Evolutionary conservation across 2,888 invertebrate genomes (phyloP), one percentile per base, ranked within the genome.

Genomic region (Melitaea athalia): DNA sequence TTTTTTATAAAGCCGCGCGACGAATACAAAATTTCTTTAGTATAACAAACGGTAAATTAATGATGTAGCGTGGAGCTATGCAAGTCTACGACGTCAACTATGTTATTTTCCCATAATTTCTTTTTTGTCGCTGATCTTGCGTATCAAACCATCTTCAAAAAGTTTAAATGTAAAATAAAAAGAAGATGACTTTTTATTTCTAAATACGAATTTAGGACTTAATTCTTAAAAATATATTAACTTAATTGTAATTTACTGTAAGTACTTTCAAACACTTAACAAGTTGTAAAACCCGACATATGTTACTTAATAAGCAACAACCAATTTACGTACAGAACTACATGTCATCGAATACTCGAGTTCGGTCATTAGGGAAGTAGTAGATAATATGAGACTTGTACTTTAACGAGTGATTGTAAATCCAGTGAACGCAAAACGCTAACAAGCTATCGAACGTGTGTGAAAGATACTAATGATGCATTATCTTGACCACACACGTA

Each of bases 21-120:
- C 92, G 91, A 88, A 92, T 90, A 91, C 91, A 81, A 85, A 90
- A 89, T 91, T 89, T 91, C 88, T 89, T 89, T 85, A 75, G 84
- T 85, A 82, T 82, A 83, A 78, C 83, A 86, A 57, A 87, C 80
- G 81, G 82, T 87, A 88, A 91, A 90, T 91, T 90, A 91, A 91
- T 89, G 86, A 90, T 87, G 84, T 80, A 80, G 80, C 87, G 86
- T 85, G 86, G 79, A 86, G 83, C 84, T 87, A 86, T 86, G 86
- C 84, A 72, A 78, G 71, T 70, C 75, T 72, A 77, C 72, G 72
- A 75, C 75, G 76, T 69, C 74, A 76, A 79, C 80, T 84, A 81
- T 85, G 84, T 89, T 86, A 85, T 86, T 85, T 86, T 86, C 85
- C 81, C 79, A 88, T 91, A 85, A 83, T 76, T 85, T 87, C 85